Evolutionary conservation across 2,113 vertebrate genomes (phyloP), one percentile per base, ranked within the genome.

Genomic region (Cheilinus undulatus): DNA sequence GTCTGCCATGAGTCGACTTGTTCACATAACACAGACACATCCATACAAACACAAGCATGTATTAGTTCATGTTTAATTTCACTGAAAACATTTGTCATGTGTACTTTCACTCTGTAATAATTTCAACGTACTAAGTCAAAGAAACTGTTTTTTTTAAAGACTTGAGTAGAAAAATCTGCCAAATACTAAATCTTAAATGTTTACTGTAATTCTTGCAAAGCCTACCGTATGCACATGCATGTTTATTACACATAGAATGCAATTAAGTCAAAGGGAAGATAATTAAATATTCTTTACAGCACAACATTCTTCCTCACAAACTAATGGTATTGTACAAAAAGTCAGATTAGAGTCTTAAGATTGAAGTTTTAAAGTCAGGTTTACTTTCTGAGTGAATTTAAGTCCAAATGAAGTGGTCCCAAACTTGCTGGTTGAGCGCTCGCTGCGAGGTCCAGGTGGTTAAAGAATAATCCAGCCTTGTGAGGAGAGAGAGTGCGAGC

Each of bases 381-480:
- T 5, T 14, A 13, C 49, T 42, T 42, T 19, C 22, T 2, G 2
- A 46, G 22, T 20, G 6, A 17, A 28, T 4, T 9, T 0, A 11
- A 58, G 36, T 24, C 22, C 14, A 32, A 32, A 15, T n/a, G 11
- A 60, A 42, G 13, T 2, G 60, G 68, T 43, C 46, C 23, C 24
- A 46, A 71, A 60, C 26, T 45, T 32, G 66, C 27, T 49, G 22
- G 10, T 42, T 13, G 28, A 46, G 61, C 20, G 27, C 46, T 59
- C 5, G 15, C 10, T 43, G 24, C 38, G n/a, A 67, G 30, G 68
- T 72, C 79, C 79, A 83, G 69, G 67, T 73, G 85, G 75, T 79
- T 76, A 4, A 52, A 79, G 66, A 73, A 48, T 89, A 84, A 88
- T 85, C 89, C 85, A 74, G 53, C 45, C 73, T 70, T 38, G 51